Evolutionary conservation across 2,113 vertebrate species (phyloP), one percentile per base, ranked within the genome.

Genomic region (Anguilla japonica): DNA sequence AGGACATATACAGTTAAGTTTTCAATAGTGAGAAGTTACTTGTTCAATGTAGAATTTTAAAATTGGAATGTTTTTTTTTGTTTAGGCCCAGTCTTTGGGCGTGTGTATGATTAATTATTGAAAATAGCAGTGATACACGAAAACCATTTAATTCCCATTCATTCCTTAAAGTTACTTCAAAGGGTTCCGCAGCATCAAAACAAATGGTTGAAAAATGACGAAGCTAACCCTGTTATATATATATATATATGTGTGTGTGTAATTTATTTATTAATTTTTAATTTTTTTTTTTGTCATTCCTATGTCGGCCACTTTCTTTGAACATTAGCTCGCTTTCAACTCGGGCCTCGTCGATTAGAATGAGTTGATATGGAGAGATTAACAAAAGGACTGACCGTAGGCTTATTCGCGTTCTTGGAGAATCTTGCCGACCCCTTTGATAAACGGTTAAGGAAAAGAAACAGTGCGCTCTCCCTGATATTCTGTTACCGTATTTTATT

Each of bases 241-340:
- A 46, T 6, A 9, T 9, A 46, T 34, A 34, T 34, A 34, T 34
- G 1, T 34, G 1, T 34, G 34, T 34, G 1, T 34, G 1, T 34
- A 34, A 34, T 34, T 34, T 34, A 34, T 34, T 34, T 34, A 34
- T 34, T 34, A 53, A 53, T 1, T 13, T n/a, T n/a, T n/a, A n/a
- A n/a, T n/a, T n/a, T n/a, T n/a, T n/a, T n/a, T n/a, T n/a, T n/a
- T n/a, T n/a, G n/a, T n/a, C n/a, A 90, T 92, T 93, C 91, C 91
- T 93, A 89, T 89, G 95, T 92, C 94, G 94, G 95, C 92, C 94
- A 94, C 93, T 94, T 93, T 92, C 96, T 97, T 95, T 96, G 95
- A 96, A 96, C 95, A 97, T 97, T 96, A 96, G 96, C 95, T 97
- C 97, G 93, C 94, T 97, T 97, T 97, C 96, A 97, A 95, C 93